Conservation (phyloP, 2,113 vertebrate genomes). For the Atherinomorus stipes region DNA sequence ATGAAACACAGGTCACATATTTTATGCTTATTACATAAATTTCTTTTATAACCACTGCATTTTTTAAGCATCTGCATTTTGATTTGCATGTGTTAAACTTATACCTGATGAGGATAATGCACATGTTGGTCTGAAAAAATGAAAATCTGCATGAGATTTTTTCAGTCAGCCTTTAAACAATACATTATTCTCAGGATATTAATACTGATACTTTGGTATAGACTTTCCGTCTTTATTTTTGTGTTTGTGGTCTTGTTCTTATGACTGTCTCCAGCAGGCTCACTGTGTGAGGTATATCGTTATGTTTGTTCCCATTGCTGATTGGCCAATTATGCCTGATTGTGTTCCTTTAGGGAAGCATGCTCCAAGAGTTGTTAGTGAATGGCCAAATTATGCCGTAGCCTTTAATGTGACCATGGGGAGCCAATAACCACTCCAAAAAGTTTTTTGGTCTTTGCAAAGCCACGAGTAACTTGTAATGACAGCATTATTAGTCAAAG, state of each 20-base stretch:
- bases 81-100: too few species aligned
- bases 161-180: conserved; percentile 19
- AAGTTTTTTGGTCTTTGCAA: conserved; percentile 64
- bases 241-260: conserved; percentile 35
- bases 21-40: too few species aligned
- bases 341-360: conserved; percentile 75
- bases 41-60: background rate
- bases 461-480: conserved; percentile 65
- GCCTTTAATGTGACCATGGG: conserved; percentile 74
- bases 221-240: conserved; percentile 38
- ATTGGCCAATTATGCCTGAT: conserved; percentile 81
- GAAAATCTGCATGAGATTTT: background rate
- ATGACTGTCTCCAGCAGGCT: conserved; percentile 45
- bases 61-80: background rate
- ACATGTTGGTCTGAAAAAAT: background rate
- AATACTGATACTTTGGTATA: conserved; percentile 1
- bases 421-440: conserved; percentile 64
- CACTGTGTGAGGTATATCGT: conserved; percentile 70
- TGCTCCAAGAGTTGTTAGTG: conserved; percentile 68
- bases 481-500: conserved; percentile 68
- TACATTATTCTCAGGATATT: conserved; percentile 7
- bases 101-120: background rate
- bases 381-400: conserved; percentile 74
- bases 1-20: too few species aligned
- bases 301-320: conserved; percentile 72